phyloP scores from a whole-genome alignment of 2,797 vertebrate genomes.

The Cynopterus sphinx region DNA sequence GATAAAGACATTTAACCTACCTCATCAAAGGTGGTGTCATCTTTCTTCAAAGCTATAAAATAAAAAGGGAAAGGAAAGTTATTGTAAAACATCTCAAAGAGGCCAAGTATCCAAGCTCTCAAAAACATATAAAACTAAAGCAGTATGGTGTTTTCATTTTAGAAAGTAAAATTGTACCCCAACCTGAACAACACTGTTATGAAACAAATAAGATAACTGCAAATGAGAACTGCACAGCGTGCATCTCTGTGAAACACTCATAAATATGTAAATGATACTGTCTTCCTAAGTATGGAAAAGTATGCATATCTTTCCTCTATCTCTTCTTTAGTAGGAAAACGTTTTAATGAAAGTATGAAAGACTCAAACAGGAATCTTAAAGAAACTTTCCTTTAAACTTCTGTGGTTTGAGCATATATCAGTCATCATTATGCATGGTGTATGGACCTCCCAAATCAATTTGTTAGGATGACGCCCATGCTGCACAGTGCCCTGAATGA shows the following conservation, averaged over 20 bases:
- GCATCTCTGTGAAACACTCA: constrained; percentile 65
- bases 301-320: not conserved
- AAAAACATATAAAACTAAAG: constrained; percentile 14
- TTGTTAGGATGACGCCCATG: not conserved
- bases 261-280: constrained; percentile 80
- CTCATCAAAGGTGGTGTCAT: constrained; percentile 95
- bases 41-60: constrained; percentile 96
- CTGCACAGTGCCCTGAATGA: not conserved
- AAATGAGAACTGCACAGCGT: constrained; percentile 65
- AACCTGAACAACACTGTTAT: constrained; percentile 75
- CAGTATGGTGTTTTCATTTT: constrained; percentile 67
- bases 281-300: constrained; percentile 67
- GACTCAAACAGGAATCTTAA: constrained; percentile 53
- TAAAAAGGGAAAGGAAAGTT: constrained; percentile 81
- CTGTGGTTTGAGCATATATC: not conserved
- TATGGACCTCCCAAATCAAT: not conserved
- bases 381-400: constrained; percentile 26
- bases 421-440: not conserved
- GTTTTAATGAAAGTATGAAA: constrained; percentile 59
- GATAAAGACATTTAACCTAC: constrained; percentile 86
- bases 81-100: constrained; percentile 72
- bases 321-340: constrained; percentile 47
- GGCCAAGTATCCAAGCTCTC: constrained; percentile 57
- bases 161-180: constrained; percentile 71
- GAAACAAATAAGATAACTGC: constrained; percentile 70